phyloP scores from a whole-genome alignment of 2,797 vertebrate species.

The Sciaenops ocellatus region DNA sequence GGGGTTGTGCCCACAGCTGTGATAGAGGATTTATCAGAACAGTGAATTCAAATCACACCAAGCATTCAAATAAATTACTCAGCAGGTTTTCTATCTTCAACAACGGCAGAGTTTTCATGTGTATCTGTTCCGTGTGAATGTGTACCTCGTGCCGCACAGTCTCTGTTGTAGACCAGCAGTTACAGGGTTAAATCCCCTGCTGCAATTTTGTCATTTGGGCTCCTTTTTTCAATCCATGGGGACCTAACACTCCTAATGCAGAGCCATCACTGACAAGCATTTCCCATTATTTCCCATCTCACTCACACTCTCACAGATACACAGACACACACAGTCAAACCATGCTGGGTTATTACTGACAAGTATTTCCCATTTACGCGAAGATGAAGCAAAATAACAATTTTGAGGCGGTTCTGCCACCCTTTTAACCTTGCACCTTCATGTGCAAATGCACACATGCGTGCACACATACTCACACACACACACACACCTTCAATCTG shows the following conservation, averaged over 20 bases:
- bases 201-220: conserved; percentile 59
- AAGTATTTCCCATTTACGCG: conserved; percentile 75
- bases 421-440: conserved; percentile 75
- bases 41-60: conserved; percentile 4
- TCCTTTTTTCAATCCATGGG: conserved; percentile 44
- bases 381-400: conserved; percentile 72
- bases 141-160: neutral
- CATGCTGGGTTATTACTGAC: conserved; percentile 71
- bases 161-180: conserved; percentile 3
- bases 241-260: conserved; percentile 74
- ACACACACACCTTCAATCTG: conserved; percentile 22
- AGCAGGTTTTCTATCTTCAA: conserved; percentile 18
- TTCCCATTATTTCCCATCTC: conserved; percentile 74
- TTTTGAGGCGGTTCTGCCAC: conserved; percentile 48
- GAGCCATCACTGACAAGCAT: conserved; percentile 74
- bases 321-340: conserved; percentile 34
- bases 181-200: conserved; percentile 44
- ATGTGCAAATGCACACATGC: conserved; percentile 36
- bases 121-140: neutral
- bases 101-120: neutral
- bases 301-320: conserved; percentile 29
- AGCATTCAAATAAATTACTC: conserved; percentile 15
- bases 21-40: neutral
- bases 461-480: conserved; percentile 17
- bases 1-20: neutral